A percentile compares a stretch with the other conserved stretches of the same genome.
phyloP scores from a whole-genome alignment of 2,888 invertebrate genomes.

The Leistus spinibarbis region DNA sequence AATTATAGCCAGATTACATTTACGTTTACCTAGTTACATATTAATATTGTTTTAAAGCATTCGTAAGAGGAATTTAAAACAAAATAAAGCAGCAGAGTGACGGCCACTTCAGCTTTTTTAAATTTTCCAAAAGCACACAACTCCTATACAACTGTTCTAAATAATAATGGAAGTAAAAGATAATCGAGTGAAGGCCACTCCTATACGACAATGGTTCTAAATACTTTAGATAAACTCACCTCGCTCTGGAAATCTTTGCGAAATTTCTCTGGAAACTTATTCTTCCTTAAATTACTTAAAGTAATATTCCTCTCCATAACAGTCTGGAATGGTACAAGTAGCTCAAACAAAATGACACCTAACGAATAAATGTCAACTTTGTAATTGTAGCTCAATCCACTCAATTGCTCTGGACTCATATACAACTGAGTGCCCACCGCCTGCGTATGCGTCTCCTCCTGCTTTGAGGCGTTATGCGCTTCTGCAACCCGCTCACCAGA shows the following conservation, averaged over 20 bases:
- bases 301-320: conserved; percentile 85
- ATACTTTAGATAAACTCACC: too few species aligned
- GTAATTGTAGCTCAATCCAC: conserved; percentile 76
- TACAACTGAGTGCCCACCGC: conserved; percentile 86
- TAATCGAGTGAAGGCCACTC: too few species aligned
- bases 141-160: too few species aligned
- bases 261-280: conserved; percentile 74
- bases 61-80: too few species aligned
- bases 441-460: conserved; percentile 62
- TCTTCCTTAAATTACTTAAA: conserved; percentile 68
- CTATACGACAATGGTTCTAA: too few species aligned
- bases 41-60: too few species aligned
- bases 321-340: conserved; percentile 87
- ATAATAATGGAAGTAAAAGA: too few species aligned
- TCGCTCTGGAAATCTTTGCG: conserved; percentile 68
- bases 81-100: too few species aligned
- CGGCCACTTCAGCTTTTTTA: too few species aligned
- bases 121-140: too few species aligned
- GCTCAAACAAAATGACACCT: conserved; percentile 92
- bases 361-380: conserved; percentile 96
- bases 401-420: conserved; percentile 96
- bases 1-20: too few species aligned
- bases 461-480: conserved; percentile 23
- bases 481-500: conserved; percentile 56
- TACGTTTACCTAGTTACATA: too few species aligned